A percentile compares a stretch with the other conserved stretches of the same genome.
Evolutionary conservation across 1,140 invertebrate genomes (phyloP).

Genomic region (Venturia canescens): DNA sequence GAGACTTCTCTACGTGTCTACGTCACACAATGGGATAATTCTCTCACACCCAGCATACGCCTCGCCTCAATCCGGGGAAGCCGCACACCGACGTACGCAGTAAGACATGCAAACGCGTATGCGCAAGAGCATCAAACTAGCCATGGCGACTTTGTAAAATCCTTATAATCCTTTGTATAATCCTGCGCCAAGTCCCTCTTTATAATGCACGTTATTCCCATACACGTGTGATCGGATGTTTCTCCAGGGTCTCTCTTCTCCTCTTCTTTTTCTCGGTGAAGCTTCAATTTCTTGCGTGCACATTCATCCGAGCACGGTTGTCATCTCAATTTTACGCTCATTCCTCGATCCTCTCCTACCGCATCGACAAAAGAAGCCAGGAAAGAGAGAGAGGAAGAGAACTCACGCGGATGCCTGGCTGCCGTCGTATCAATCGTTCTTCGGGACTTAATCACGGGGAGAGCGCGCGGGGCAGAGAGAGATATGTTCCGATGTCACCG

Average conservation of each 20-base stretch:
- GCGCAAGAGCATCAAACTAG: background rate
- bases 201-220: conserved; percentile 9
- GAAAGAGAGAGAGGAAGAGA: background rate
- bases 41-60: conserved; percentile 1
- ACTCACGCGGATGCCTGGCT: conserved; percentile 16
- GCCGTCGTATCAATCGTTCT: conserved; percentile 46
- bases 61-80: conserved; percentile 9
- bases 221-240: no score
- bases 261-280: background rate
- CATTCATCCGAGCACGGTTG: conserved; percentile 29
- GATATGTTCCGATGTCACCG: conserved; percentile 25
- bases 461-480: background rate
- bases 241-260: no score
- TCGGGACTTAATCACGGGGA: conserved; percentile 38
- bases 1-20: background rate
- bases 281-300: conserved; percentile 27
- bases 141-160: background rate
- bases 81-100: background rate
- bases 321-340: conserved; percentile 48
- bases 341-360: conserved; percentile 2
- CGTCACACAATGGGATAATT: conserved; percentile 38
- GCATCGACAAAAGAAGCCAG: background rate
- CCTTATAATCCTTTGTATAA: background rate
- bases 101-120: background rate
- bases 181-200: background rate